Percentiles rank a stretch among this genome's conserved stretches.
Evolutionary conservation across 2,113 vertebrate species (phyloP).

Genomic region (Otocyon megalotis): DNA sequence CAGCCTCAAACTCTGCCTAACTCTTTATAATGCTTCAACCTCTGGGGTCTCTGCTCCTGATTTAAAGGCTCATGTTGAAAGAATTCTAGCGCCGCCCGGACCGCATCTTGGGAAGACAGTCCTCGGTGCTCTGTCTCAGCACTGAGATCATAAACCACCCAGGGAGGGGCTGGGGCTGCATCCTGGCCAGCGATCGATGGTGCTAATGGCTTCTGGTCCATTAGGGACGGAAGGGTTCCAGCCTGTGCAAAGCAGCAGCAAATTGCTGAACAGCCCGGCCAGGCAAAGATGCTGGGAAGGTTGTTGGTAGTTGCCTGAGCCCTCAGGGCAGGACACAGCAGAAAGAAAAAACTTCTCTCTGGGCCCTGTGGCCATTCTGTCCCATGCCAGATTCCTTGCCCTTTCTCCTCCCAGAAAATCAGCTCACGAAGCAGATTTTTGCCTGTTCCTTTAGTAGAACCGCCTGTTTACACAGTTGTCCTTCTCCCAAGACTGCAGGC

Average conservation of each 20-base stretch:
- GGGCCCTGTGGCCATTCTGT: background rate
- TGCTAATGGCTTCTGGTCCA: constrained; percentile 59
- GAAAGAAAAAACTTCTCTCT: background rate
- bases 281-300: background rate
- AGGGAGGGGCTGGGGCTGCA: background rate
- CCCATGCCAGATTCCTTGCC: background rate
- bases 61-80: background rate
- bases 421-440: background rate
- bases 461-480: background rate
- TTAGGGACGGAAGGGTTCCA: constrained; percentile 34
- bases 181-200: constrained; percentile 31
- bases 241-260: background rate
- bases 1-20: background rate
- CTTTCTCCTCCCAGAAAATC: background rate
- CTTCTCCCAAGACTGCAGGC: background rate
- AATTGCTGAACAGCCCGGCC: background rate
- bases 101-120: background rate
- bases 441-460: background rate
- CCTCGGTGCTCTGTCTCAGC: background rate
- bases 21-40: background rate
- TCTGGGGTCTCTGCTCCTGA: background rate
- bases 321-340: background rate
- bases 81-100: background rate
- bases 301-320: background rate
- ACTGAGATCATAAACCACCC: background rate